A percentile compares a stretch with the other conserved stretches of the same genome.
Conservation (phyloP, 2,113 vertebrate species). For the Emydocephalus ijimae region DNA sequence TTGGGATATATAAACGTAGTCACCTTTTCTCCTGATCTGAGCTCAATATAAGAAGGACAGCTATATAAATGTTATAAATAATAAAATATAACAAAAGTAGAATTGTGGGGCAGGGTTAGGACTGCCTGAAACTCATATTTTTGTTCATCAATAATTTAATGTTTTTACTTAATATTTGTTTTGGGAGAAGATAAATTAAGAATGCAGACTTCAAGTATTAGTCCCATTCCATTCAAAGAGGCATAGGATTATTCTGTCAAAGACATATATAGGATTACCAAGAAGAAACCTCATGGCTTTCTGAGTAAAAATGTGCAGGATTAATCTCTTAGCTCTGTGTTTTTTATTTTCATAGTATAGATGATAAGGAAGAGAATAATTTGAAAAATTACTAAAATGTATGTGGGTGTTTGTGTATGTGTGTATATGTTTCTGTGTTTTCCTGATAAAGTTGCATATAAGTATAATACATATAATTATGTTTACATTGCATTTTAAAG, state of each 20-base stretch:
- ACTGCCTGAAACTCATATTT: neutral
- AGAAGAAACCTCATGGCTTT: neutral
- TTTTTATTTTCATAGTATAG: neutral
- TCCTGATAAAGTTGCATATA: neutral
- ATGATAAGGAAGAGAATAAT: neutral
- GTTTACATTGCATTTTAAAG: neutral
- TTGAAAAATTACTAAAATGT: neutral
- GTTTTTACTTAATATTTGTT: neutral
- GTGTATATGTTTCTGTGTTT: neutral
- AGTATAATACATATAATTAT: neutral
- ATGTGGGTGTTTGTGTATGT: neutral
- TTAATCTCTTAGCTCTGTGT: neutral
- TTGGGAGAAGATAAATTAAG: neutral
- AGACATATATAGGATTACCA: neutral
- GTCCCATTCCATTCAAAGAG: neutral
- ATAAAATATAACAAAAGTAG: neutral
- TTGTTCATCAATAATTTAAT: neutral
- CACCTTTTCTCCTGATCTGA: neutral
- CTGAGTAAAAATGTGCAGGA: neutral
- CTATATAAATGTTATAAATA: neutral
- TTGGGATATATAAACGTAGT: neutral
- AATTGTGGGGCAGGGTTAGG: neutral
- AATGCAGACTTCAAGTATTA: neutral
- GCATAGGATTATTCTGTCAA: neutral
- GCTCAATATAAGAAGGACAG: neutral